Evolutionary conservation across 2,888 invertebrate species (phyloP), one percentile per base, ranked within the genome.

Genomic region (Caenorhabditis parvicauda): DNA sequence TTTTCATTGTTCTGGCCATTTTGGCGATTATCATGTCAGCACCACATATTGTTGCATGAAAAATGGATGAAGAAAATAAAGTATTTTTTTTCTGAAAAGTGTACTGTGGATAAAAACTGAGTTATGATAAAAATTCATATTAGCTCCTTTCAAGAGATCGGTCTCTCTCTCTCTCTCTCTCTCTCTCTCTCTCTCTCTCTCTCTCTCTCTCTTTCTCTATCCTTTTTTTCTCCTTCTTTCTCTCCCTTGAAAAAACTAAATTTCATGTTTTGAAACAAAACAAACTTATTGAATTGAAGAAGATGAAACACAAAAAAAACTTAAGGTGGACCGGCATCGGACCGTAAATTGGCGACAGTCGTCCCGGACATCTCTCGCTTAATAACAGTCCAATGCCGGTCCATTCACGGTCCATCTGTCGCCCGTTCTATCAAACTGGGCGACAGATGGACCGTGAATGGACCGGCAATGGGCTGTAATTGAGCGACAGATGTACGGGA

Each of bases 1-100:
- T 70, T 4, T 73, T 75, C 56, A 71, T 75, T 35, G 63, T 72
- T 9, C 51, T 67, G 21, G 64, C 69, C 21, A 73, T 72, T 9
- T 25, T 70, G 4, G 63, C 66, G 21, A 72, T 76, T 35, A 64
- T 76, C 48, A 53, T 74, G 45, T 71, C 70, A 9, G 74, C 73
- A 14, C 73, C 74, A 7, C 71, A 74, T 54, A 52, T 75, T 17
- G 66, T 65, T 28, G 74, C 74, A 3, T 74, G 42, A 72, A 32
- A 12, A 7, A 32, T 39, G 28, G 32, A 46, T 39, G 48, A 44
- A 17, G n/a, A 19, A 25, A 6, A 27, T 54, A 47, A 24, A 53
- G 38, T 42, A 9, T 39, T 39, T 39, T 7, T 39, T 5, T 7
- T 39, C 21, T 39, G 39, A 39, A 5, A 41, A 41, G 24, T 22